Percentiles rank a stretch among this genome's conserved stretches.
These are phyloP conservation scores for Hypanus sabinus DNA, from an alignment of 2,113 vertebrate genomes.

Conservation along the genomic window DNA sequence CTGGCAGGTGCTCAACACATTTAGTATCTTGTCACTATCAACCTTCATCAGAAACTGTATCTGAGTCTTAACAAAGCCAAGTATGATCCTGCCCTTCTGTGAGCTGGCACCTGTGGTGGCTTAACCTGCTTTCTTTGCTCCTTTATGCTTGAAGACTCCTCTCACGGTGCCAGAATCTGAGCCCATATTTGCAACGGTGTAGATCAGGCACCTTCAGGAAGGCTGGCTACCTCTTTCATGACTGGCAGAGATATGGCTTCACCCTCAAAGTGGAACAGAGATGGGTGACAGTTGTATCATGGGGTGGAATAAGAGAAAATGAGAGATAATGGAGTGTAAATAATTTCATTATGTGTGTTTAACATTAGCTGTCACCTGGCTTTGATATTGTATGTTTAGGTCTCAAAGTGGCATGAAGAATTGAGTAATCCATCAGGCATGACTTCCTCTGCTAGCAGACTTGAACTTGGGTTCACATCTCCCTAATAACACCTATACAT, in stretches of 20 bases:
- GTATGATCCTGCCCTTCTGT: background rate
- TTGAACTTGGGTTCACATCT: background rate
- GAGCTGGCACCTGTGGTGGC: background rate
- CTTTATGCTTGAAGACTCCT: background rate
- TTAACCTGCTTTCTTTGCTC: background rate
- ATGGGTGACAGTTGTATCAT: background rate
- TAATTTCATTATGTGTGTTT: too few relatives aligned
- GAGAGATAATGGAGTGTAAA: too few relatives aligned
- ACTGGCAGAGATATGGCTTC: background rate
- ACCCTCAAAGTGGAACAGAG: background rate
- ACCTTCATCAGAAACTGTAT: background rate
- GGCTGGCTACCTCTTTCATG: background rate
- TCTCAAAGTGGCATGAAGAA: background rate
- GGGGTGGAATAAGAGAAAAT: background rate
- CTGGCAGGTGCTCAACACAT: background rate
- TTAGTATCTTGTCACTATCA: background rate
- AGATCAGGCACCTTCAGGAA: background rate
- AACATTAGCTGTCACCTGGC: background rate
- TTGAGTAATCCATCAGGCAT: background rate
- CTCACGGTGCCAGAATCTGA: background rate
- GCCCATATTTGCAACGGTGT: background rate
- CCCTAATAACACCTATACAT: background rate
- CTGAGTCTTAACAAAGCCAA: background rate
- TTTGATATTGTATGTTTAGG: background rate
- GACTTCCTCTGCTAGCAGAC: background rate